A percentile compares a stretch with the other conserved stretches of the same genome.
Conservation (phyloP, 2,113 vertebrate species). For the Bubo blakistoni region DNA sequence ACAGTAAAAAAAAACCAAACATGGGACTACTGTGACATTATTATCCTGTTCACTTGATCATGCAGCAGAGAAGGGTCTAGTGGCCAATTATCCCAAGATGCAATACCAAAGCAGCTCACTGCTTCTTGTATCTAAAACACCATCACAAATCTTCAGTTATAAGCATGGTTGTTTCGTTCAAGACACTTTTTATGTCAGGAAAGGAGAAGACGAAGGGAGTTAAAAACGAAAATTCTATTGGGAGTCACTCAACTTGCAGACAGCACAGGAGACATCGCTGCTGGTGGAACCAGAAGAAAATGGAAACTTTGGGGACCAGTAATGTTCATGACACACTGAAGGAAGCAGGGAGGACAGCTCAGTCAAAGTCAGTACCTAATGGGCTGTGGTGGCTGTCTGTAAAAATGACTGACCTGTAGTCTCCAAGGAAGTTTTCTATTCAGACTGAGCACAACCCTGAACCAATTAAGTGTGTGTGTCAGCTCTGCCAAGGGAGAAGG, state of each 20-base stretch:
- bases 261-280: background rate
- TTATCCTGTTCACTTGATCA: background rate
- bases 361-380: background rate
- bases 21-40: background rate
- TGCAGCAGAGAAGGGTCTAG: background rate
- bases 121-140: background rate
- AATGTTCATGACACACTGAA: background rate
- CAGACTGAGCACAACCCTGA: background rate
- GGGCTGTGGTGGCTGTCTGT: background rate
- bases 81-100: background rate
- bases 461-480: accelerated
- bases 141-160: background rate
- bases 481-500: background rate
- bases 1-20: background rate
- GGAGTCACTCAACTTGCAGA: background rate
- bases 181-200: background rate
- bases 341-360: background rate
- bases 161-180: background rate
- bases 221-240: background rate
- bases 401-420: background rate
- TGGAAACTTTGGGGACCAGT: background rate
- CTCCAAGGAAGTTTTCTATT: background rate
- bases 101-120: background rate
- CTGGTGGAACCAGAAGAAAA: background rate
- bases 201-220: background rate